These are phyloP conservation scores for Andrena hattorfiana DNA, from an alignment of 2,888 invertebrate species.

Conservation along the genomic window DNA sequence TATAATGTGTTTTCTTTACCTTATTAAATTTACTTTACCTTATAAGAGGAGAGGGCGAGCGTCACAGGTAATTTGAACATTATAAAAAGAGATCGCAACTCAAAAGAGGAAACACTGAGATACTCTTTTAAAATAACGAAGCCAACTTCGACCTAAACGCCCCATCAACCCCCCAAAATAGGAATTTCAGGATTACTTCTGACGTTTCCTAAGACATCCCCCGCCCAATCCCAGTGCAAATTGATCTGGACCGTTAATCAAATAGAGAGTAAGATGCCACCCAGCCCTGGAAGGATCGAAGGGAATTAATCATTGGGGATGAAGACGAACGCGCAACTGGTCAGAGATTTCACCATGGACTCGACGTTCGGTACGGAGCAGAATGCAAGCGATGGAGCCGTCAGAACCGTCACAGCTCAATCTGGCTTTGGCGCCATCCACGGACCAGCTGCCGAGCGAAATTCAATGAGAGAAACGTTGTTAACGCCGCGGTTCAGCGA, in stretches of 20 bases:
- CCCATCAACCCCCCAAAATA: too few relatives aligned
- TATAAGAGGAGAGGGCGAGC: too few relatives aligned
- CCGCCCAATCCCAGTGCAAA: background rate
- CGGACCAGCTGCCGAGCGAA: background rate
- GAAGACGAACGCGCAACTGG: background rate
- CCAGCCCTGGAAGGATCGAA: background rate
- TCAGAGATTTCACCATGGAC: background rate
- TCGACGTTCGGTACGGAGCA: background rate
- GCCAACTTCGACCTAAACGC: too few relatives aligned
- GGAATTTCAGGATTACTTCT: too few relatives aligned
- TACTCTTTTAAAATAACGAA: too few relatives aligned
- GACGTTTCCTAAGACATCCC: too few relatives aligned
- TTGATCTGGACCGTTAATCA: constrained; percentile 3
- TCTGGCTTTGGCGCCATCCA: constrained; percentile 13
- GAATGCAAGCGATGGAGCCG: constrained; percentile 10
- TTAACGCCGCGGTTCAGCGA: constrained; percentile 49
- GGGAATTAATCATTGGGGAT: background rate
- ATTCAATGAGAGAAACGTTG: constrained; percentile 55
- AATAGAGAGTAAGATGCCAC: background rate
- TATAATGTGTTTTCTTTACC: too few relatives aligned
- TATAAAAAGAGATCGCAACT: too few relatives aligned
- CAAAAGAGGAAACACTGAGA: too few relatives aligned
- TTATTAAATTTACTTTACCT: too few relatives aligned
- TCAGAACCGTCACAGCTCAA: constrained; percentile 15
- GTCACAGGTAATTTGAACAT: too few relatives aligned